Evolutionary conservation across 2,888 invertebrate genomes (phyloP).

Genomic region (Halictus quadricinctus): DNA sequence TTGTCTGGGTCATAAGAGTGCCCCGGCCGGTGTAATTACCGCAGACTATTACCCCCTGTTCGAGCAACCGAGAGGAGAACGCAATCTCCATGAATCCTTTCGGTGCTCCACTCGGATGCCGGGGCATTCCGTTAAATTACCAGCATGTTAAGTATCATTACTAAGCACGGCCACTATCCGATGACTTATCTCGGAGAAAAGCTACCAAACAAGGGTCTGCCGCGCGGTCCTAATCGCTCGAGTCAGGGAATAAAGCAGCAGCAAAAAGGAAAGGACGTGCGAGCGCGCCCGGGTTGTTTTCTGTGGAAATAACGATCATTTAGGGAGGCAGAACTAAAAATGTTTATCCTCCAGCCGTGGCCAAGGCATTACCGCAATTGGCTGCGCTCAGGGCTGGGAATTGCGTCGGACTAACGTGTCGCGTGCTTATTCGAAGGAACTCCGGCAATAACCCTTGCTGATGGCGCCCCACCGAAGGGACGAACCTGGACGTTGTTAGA

Average conservation of each 20-base stretch:
- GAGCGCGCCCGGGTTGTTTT: slow-evolving; percentile 42
- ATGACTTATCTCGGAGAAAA: background rate
- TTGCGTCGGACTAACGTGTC: slow-evolving; percentile 53
- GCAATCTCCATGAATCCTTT: slow-evolving; percentile 17
- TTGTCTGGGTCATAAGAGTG: background rate
- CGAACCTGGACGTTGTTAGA: slow-evolving; percentile 49
- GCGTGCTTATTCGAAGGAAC: slow-evolving; percentile 63
- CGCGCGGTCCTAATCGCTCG: background rate
- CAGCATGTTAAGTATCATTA: slow-evolving; percentile 35
- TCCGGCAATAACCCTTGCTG: slow-evolving; percentile 65
- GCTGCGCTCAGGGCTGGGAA: slow-evolving; percentile 60
- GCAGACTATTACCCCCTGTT: background rate
- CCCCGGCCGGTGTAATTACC: slow-evolving; percentile 17
- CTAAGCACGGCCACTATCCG: slow-evolving; percentile 29
- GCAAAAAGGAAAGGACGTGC: slow-evolving; percentile 24
- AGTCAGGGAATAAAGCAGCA: background rate
- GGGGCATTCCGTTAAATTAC: slow-evolving; percentile 34
- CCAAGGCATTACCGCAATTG: slow-evolving; percentile 68
- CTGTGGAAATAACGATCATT: slow-evolving; percentile 58
- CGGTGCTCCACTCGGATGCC: slow-evolving; percentile 16
- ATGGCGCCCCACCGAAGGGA: slow-evolving; percentile 51
- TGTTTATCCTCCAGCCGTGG: slow-evolving; percentile 42
- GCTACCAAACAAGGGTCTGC: background rate
- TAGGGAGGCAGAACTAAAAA: slow-evolving; percentile 39
- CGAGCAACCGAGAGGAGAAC: background rate